Evolutionary conservation across 2,888 invertebrate species (phyloP), one percentile per base, ranked within the genome.

Genomic region (Linhomoeus sp.): DNA sequence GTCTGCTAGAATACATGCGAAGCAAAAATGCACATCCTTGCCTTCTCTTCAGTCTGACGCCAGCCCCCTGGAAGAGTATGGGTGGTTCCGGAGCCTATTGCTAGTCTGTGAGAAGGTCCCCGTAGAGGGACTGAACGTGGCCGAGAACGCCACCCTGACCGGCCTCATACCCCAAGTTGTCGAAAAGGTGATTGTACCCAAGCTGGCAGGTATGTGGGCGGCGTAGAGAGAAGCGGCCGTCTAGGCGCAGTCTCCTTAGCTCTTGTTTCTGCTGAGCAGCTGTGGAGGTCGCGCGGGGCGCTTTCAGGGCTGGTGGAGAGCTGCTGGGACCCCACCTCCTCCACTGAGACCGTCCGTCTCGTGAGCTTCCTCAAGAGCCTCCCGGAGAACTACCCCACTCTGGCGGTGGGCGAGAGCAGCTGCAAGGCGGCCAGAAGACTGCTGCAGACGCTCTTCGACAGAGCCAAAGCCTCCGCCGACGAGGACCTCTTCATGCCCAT

Each of bases 401-500:
- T 66, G 12, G 73, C 59, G 70, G 75, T 56, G 46, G 60, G 58
- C 17, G 57, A 63, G 38, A 65, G 62, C 52, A 67, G 67, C 55
- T n/a, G n/a, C n/a, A n/a, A n/a, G n/a, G 61, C 20, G 62, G 36
- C 61, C 63, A 40, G 63, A 64, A 61, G 66, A 65, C 36, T 29
- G 5, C 43, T 33, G 41, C 9, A 20, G n/a, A n/a, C 41, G 12
- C 9, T 33, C 9, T 15, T 12, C 12, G 33, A 33, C 12, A 33
- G 33, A 15, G 77, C 88, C 62, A 76, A 77, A 60, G 70, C 73
- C 49, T 76, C 85, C 0, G 72, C 87, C 12, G 80, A 82, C 62
- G 80, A 82, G 52, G 90, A 92, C 70, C 81, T 90, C 9, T 90
- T 86, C 67, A 82, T 90, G 67, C 90, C 90, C 1, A 77, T 88